These are phyloP conservation scores for Tretioscincus oriximinensis DNA, from an alignment of 2,113 vertebrate species.

Conservation along the genomic window DNA sequence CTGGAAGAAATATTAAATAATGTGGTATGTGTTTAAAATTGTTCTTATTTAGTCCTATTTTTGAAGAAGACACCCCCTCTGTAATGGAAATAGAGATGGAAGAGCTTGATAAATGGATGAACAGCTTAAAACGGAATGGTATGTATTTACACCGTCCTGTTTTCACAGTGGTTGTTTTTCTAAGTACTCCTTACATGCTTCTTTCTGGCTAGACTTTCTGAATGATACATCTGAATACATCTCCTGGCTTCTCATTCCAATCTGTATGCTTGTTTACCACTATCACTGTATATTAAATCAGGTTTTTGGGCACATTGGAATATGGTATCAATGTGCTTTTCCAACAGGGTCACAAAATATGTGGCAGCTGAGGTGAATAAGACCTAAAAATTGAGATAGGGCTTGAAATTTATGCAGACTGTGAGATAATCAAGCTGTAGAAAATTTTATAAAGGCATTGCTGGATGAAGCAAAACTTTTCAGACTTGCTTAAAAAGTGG, in stretches of 20 bases:
- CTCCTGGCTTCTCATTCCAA: slow-evolving; percentile 25
- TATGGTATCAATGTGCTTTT: background rate
- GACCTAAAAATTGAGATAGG: background rate
- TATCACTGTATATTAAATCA: slow-evolving; percentile 1
- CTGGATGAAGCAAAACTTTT: background rate
- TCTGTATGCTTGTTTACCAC: slow-evolving; percentile 36
- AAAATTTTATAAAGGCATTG: background rate
- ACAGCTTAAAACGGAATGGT: slow-evolving; percentile 80
- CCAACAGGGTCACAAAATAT: background rate
- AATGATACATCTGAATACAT: slow-evolving; percentile 7
- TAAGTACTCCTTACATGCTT: background rate
- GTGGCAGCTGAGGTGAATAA: background rate
- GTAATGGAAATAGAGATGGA: slow-evolving; percentile 98
- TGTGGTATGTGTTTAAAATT: background rate
- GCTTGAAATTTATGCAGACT: background rate
- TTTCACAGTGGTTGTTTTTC: slow-evolving; percentile 12
- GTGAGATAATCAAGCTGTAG: background rate
- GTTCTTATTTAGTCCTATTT: slow-evolving; percentile 84
- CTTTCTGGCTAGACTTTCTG: slow-evolving; percentile 4
- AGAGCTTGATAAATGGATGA: slow-evolving; percentile 95
- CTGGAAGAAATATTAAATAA: slow-evolving; percentile 1
- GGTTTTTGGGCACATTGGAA: background rate
- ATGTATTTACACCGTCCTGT: slow-evolving; percentile 29
- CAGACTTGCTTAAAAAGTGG: background rate
- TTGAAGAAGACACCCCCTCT: slow-evolving; percentile 96